Conservation (phyloP, 2,888 invertebrate species). For the Acronicta psi region DNA sequence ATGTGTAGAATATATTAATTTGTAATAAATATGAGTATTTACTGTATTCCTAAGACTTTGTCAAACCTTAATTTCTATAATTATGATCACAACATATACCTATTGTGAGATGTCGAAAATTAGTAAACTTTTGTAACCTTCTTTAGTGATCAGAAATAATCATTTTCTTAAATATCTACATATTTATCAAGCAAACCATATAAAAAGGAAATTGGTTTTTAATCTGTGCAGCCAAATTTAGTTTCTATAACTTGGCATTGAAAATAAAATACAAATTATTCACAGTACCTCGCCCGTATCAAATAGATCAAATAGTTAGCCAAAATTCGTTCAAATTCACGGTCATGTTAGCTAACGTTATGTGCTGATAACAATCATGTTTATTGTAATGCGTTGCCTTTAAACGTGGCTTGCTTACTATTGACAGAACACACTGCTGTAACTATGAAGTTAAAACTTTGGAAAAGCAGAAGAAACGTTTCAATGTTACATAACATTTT, state of each 20-base stretch:
- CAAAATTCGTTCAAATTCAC: conserved; percentile 47
- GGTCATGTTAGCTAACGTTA: conserved; percentile 33
- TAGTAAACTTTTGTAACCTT: too few species aligned
- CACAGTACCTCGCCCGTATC: conserved; percentile 38
- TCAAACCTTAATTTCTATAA: too few species aligned
- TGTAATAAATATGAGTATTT: too few species aligned
- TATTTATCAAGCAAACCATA: too few species aligned
- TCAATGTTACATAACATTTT: neutral
- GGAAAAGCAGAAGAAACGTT: neutral
- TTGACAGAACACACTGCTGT: neutral
- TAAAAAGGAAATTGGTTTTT: conserved; percentile 17
- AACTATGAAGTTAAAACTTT: neutral
- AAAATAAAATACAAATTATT: conserved; percentile 52
- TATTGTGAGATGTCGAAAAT: too few species aligned
- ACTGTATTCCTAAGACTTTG: too few species aligned
- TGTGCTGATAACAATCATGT: conserved; percentile 35
- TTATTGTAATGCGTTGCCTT: conserved; percentile 37
- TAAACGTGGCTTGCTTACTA: conserved; percentile 10
- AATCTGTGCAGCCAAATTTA: conserved; percentile 32
- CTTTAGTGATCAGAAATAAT: too few species aligned
- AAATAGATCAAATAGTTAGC: conserved; percentile 43
- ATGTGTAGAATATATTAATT: too few species aligned
- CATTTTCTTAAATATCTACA: too few species aligned
- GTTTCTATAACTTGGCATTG: conserved; percentile 37
- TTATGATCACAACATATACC: too few species aligned